Base-by-base conservation (phyloP, 2,888 invertebrate species). In the Drosophila borealis region DNA sequence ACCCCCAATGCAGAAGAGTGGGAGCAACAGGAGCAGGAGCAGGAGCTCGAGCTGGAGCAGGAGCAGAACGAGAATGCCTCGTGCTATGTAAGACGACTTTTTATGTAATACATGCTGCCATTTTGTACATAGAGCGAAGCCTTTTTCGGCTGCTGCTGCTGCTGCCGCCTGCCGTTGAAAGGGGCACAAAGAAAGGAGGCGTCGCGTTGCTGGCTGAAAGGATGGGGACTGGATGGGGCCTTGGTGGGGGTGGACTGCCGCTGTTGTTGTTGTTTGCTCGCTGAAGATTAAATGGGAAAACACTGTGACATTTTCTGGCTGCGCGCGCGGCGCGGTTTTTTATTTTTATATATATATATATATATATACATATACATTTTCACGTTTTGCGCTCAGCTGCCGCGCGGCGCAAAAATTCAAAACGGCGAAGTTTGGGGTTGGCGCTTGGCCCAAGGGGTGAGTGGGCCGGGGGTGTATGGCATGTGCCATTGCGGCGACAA, bases 261-360 rank as follows among this genome's bases (percentile, higher is more conserved):
- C 46, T 50, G 45, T 79, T 80, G 82, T 79, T 83, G 17, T 49
- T 49, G 19, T 83, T 83, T 29, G 29, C 77, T 74, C 81, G 66
- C 79, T 83, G 83, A 67, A 87, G 86, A 83, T 87, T 85, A 85
- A 87, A 87, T 87, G 83, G 77, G 76, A 81, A 80, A 87, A 86
- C 88, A 88, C 83, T 85, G 88, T 87, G 86, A 87, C 86, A 87
- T 87, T 87, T 86, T 87, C 81, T 82, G 84, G 74, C 74, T 83
- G 78, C 83, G 81, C 81, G 55, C 41, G 50, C 60, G 63, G 70
- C 70, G 70, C 65, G 50, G 25, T 59, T 64, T 78, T 65, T 61
- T 56, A 72, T 65, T 63, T 75, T 56, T 74, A 37, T 61, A 57
- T 64, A 63, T 41, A 46, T 49, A 66, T 55, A 25, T 39, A 13